A percentile compares a stretch with the other conserved stretches of the same genome.
Conservation (phyloP, 1,140 invertebrate genomes). For the Drosophila santomea region DNA sequence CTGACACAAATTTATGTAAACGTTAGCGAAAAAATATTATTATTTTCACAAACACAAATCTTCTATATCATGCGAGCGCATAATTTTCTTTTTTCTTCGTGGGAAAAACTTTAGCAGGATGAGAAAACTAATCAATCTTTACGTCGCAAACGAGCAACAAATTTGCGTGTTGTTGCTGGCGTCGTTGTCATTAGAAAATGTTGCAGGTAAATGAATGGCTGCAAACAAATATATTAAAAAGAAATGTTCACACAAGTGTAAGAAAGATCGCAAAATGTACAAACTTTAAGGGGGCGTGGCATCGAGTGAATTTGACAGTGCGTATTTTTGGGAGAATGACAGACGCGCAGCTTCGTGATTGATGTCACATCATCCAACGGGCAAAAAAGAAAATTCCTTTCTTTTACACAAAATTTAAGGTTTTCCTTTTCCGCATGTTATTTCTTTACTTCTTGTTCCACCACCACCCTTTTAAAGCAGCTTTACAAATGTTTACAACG, state of each 20-base stretch:
- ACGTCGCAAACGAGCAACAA: conserved; percentile 61
- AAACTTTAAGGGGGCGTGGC: conserved; percentile 67
- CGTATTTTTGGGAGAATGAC: conserved; percentile 64
- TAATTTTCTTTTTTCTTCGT: conserved; percentile 12
- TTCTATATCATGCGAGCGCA: conserved; percentile 53
- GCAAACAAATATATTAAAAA: conserved; percentile 50
- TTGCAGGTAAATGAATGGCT: conserved; percentile 77
- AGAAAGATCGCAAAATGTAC: conserved; percentile 60
- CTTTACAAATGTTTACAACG: conserved; percentile 83
- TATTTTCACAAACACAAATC: conserved; percentile 27
- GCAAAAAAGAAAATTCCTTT: conserved; percentile 53
- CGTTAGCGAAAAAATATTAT: conserved; percentile 47
- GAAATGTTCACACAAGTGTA: conserved; percentile 25
- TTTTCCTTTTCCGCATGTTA: conserved; percentile 1
- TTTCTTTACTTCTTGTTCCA: conserved; percentile 1
- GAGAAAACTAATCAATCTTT: conserved; percentile 79
- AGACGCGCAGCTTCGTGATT: conserved; percentile 73
- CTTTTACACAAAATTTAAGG: conserved; percentile 16
- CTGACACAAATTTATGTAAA: conserved; percentile 71
- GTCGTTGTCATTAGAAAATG: conserved; percentile 80
- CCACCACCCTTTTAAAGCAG: conserved; percentile 64
- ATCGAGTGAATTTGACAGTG: conserved; percentile 74
- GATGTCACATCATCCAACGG: conserved; percentile 79
- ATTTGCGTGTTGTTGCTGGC: conserved; percentile 60
- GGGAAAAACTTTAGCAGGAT: conserved; percentile 64